These are phyloP conservation scores for Argynnis bischoffii DNA, from an alignment of 2,888 invertebrate species.

Conservation along the genomic window DNA sequence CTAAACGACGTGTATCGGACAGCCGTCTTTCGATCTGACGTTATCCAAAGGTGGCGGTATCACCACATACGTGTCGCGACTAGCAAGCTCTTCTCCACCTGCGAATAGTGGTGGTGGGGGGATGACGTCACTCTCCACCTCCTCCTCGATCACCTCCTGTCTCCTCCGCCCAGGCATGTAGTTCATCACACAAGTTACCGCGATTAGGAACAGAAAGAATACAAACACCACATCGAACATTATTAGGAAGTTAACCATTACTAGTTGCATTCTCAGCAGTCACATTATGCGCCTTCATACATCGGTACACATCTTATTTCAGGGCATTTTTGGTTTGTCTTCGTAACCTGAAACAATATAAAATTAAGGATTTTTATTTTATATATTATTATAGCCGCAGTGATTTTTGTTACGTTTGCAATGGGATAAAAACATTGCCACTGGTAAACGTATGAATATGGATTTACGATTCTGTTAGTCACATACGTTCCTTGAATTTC, in stretches of 20 bases:
- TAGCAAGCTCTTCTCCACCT: conserved; percentile 60
- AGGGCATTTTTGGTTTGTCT: conserved; percentile 37
- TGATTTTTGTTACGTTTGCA: background rate
- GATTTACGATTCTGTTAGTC: too few species aligned
- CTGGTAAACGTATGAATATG: too few species aligned
- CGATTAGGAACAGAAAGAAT: conserved; percentile 92
- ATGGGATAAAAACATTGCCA: background rate
- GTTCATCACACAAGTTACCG: conserved; percentile 91
- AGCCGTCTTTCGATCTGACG: conserved; percentile 68
- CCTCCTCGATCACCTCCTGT: conserved; percentile 77
- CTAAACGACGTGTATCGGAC: conserved; percentile 79
- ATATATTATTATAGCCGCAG: too few species aligned
- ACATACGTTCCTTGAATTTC: too few species aligned
- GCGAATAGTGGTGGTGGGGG: conserved; percentile 77
- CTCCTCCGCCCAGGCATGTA: conserved; percentile 86
- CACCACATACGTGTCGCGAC: conserved; percentile 76
- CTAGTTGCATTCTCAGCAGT: conserved; percentile 86
- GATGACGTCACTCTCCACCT: conserved; percentile 75
- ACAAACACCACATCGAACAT: conserved; percentile 95
- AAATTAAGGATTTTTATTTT: background rate
- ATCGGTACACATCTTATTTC: conserved; percentile 24
- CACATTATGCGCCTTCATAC: conserved; percentile 64
- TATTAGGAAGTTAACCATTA: conserved; percentile 92
- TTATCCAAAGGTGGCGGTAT: conserved; percentile 73
- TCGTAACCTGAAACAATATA: conserved; percentile 41